Conservation (phyloP, 2,113 vertebrate species). For the Cyphomyrus plagiostoma region DNA sequence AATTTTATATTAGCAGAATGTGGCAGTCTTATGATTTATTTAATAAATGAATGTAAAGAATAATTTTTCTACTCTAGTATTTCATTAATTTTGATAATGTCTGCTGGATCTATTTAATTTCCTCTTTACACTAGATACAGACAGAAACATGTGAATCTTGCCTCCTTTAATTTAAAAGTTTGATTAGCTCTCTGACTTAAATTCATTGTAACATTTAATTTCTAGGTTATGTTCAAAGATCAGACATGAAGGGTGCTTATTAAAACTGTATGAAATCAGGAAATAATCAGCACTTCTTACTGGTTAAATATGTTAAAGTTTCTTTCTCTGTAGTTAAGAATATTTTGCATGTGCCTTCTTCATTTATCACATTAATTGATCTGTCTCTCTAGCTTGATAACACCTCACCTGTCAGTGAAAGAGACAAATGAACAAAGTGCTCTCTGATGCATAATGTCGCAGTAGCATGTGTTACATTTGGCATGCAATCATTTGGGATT, state of each 20-base stretch:
- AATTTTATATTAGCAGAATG: constrained; percentile 3
- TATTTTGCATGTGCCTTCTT: constrained; percentile 17
- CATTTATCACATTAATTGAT: constrained; percentile 41
- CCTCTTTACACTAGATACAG: constrained; percentile 10
- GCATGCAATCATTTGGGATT: constrained; percentile 58
- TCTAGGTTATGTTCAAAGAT: constrained; percentile 22
- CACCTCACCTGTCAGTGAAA: constrained; percentile 40
- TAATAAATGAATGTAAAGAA: constrained; percentile 15
- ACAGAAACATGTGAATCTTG: constrained; percentile 13
- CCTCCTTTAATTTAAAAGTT: constrained; percentile 19
- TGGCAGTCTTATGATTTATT: constrained; percentile 4
- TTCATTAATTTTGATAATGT: constrained; percentile 18
- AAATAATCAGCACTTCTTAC: constrained; percentile 18
- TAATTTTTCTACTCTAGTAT: background rate
- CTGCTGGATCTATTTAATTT: constrained; percentile 10
- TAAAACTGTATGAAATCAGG: constrained; percentile 12
- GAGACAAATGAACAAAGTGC: constrained; percentile 44
- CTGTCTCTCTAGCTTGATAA: constrained; percentile 38
- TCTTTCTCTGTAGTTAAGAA: constrained; percentile 12
- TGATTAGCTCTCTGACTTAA: constrained; percentile 14
- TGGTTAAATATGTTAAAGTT: constrained; percentile 28
- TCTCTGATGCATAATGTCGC: constrained; percentile 49
- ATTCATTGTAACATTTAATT: constrained; percentile 19
- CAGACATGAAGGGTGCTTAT: constrained; percentile 19
- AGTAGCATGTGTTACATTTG: constrained; percentile 46